Evolutionary conservation across 2,113 vertebrate genomes (phyloP).

Genomic region (Halichoeres trimaculatus): DNA sequence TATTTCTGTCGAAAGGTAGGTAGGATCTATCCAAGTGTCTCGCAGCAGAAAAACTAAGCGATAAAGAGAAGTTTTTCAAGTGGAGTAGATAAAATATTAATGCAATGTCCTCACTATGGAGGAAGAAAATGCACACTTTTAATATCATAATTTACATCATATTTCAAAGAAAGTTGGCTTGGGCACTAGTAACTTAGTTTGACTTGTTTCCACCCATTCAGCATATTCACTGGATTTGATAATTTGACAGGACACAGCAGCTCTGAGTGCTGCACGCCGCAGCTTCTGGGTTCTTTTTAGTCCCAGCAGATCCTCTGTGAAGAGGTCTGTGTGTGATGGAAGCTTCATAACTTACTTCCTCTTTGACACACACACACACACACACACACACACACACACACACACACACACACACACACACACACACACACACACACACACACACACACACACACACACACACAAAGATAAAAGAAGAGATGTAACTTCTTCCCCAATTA

Average conservation of each 20-base stretch:
- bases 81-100: too few relatives aligned
- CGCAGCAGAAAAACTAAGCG: too few relatives aligned
- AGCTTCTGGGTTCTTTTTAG: constrained; percentile 26
- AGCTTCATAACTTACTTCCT: constrained; percentile 52
- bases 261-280: constrained; percentile 4
- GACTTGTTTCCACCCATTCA: neutral
- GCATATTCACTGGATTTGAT: neutral
- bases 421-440: constrained; percentile 3
- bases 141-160: neutral
- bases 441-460: constrained; percentile 1
- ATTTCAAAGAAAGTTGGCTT: neutral
- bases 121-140: neutral
- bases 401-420: constrained; percentile 7
- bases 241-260: constrained; percentile 14
- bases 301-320: constrained; percentile 30
- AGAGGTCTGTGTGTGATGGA: constrained; percentile 48
- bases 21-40: too few relatives aligned
- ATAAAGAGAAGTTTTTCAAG: too few relatives aligned
- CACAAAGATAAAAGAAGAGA: constrained; percentile 46
- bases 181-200: neutral
- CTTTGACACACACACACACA: constrained; percentile 35
- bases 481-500: constrained; percentile 41
- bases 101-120: too few relatives aligned
- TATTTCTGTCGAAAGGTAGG: too few relatives aligned
- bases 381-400: constrained; percentile 1